Base-by-base conservation (phyloP, 2,797 vertebrate species). In the Hypotaenidia philippensis region DNA sequence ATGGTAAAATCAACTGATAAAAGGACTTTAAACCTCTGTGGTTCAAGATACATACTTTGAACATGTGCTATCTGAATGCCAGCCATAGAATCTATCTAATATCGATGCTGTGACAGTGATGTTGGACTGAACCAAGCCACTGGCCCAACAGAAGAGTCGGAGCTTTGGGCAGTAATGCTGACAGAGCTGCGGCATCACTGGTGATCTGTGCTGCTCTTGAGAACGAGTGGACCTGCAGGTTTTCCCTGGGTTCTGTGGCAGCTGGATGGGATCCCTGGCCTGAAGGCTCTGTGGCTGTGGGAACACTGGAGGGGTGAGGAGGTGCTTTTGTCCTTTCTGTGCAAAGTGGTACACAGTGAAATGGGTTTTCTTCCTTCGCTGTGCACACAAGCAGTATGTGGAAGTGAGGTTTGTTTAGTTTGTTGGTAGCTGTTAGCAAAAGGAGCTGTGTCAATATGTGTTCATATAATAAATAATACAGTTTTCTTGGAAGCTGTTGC, bases 331-430 rank as follows among this genome's bases (percentile, higher is more conserved):
- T 20, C 1, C 0, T 44, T 23, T 32, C 65, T 72, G 36, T 40
- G n/a, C 8, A 50, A 21, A 40, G 25, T 6, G 17, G 34, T 12
- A 3, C 44, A 4, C 0, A 10, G 0, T 5, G 25, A 49, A 53
- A 19, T 15, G n/a, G 36, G 7, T 59, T 77, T 79, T 61, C 22
- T 52, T 47, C 27, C 27, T 34, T 47, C 3, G 2, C 19, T 19
- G 29, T 50, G 59, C 34, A 6, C 19, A 9, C 11, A 5, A 13
- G 71, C 26, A 19, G 6, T 6, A 4, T 45, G 64, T 65, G 63
- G 61, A 49, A 74, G 60, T 56, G 45, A 55, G 22, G 41, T 75
- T 75, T 64, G 31, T 60, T 88, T 5, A 40, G 70, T 31, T 6
- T 34, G 15, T 77, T 65, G 19, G 0, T 1, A n/a, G 68, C 52